These are phyloP conservation scores for Tetramorium simillimum DNA, from an alignment of 1,140 invertebrate species.

Conservation along the genomic window DNA sequence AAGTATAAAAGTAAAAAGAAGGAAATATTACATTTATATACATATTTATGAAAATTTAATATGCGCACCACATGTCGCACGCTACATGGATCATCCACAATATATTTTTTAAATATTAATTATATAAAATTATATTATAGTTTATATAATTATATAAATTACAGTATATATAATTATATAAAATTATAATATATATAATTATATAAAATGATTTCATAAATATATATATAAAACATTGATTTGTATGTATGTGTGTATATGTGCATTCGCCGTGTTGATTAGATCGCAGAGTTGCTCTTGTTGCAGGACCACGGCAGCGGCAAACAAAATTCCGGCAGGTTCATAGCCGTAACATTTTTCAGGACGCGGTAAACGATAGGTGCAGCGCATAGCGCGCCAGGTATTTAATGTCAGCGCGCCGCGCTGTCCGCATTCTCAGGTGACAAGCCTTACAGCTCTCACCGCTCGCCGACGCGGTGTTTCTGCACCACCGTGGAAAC, in stretches of 20 bases:
- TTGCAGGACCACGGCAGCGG: not conserved
- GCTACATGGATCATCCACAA: too few species aligned
- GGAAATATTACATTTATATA: too few species aligned
- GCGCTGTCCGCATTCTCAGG: constrained; percentile 68
- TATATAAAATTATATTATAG: too few species aligned
- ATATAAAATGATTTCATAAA: too few species aligned
- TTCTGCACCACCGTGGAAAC: constrained; percentile 68
- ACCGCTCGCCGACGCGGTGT: constrained; percentile 61
- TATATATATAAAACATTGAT: too few species aligned
- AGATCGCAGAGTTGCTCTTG: not conserved
- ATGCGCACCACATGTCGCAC: too few species aligned
- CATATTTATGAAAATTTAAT: too few species aligned
- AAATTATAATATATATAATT: too few species aligned
- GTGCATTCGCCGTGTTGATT: not conserved
- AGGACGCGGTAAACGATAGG: constrained; percentile 1
- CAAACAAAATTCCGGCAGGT: not conserved
- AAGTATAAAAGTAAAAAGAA: not conserved
- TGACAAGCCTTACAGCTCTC: constrained; percentile 72
- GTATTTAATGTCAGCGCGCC: constrained; percentile 36
- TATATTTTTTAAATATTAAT: too few species aligned
- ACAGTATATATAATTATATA: too few species aligned
- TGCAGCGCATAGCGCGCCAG: constrained; percentile 17
- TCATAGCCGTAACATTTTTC: constrained; percentile 32
- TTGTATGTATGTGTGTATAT: too few species aligned
- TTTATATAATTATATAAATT: too few species aligned